Evolutionary conservation across 2,888 invertebrate genomes (phyloP).

Genomic region (Campaea margaritaria): DNA sequence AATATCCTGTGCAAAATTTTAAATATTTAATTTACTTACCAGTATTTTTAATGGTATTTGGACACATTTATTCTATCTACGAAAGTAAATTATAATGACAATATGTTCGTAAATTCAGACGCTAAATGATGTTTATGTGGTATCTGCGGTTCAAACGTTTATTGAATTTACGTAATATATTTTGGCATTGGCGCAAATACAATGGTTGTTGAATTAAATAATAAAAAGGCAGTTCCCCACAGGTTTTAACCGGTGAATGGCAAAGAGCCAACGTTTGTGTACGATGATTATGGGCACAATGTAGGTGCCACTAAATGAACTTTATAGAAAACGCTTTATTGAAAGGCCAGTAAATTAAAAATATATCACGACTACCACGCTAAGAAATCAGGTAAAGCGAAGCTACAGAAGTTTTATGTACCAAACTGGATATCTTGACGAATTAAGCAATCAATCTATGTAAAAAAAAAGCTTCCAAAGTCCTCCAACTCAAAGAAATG

Average conservation of each 20-base stretch:
- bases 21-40: too few relatives aligned
- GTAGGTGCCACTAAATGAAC: slow-evolving; percentile 1
- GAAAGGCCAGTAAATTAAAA: slow-evolving; percentile 1
- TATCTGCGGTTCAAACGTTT: slow-evolving; percentile 22
- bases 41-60: too few relatives aligned
- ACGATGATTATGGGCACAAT: slow-evolving; percentile 34
- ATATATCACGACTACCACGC: too few relatives aligned
- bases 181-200: slow-evolving; percentile 75
- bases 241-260: slow-evolving; percentile 75
- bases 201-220: slow-evolving; percentile 80
- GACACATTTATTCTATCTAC: too few relatives aligned
- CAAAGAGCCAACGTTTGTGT: slow-evolving; percentile 67
- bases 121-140: slow-evolving; percentile 14
- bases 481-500: neutral
- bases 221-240: slow-evolving; percentile 74
- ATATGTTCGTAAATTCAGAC: too few relatives aligned
- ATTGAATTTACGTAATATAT: slow-evolving; percentile 58
- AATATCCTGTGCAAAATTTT: too few relatives aligned
- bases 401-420: too few relatives aligned
- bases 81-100: too few relatives aligned
- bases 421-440: too few relatives aligned
- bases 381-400: too few relatives aligned
- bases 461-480: too few relatives aligned
- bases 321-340: slow-evolving; percentile 1
- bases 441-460: neutral